Evolutionary conservation across 2,113 vertebrate species (phyloP).

Genomic region (Ophiodon elongatus): DNA sequence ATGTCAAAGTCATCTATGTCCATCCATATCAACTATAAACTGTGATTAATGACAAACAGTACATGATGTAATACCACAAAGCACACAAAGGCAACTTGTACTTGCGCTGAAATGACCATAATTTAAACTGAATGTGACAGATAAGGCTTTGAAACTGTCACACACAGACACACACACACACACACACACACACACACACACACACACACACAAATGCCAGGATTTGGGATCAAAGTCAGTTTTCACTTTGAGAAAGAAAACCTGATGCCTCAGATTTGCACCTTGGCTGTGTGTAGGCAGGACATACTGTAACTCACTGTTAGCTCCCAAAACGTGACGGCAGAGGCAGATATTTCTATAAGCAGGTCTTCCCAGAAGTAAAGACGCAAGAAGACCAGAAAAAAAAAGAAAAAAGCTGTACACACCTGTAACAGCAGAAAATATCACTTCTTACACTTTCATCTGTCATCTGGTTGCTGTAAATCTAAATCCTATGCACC

Average conservation of each 20-base stretch:
- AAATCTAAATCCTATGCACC: constrained; percentile 10
- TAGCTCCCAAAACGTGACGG: neutral
- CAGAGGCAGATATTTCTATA: neutral
- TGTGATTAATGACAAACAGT: neutral
- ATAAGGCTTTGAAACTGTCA: neutral
- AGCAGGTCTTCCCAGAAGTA: neutral
- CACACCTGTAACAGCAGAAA: neutral
- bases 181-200: neutral
- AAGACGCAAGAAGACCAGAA: neutral
- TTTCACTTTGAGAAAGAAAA: constrained; percentile 11
- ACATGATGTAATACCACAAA: neutral
- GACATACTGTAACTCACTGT: constrained; percentile 6
- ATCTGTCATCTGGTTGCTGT: constrained; percentile 24
- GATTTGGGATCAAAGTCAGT: constrained; percentile 33
- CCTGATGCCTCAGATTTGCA: constrained; percentile 5
- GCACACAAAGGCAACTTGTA: neutral
- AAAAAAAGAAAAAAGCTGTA: neutral
- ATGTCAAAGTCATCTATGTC: neutral
- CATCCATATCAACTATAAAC: neutral
- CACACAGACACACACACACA: neutral
- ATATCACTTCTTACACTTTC: constrained; percentile 1
- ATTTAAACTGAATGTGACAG: neutral
- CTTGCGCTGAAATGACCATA: neutral
- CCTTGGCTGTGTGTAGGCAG: constrained; percentile 16
- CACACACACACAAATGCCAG: constrained; percentile 1